Conservation (phyloP, 2,797 vertebrate genomes). For the Hydrolagus colliei region DNA sequence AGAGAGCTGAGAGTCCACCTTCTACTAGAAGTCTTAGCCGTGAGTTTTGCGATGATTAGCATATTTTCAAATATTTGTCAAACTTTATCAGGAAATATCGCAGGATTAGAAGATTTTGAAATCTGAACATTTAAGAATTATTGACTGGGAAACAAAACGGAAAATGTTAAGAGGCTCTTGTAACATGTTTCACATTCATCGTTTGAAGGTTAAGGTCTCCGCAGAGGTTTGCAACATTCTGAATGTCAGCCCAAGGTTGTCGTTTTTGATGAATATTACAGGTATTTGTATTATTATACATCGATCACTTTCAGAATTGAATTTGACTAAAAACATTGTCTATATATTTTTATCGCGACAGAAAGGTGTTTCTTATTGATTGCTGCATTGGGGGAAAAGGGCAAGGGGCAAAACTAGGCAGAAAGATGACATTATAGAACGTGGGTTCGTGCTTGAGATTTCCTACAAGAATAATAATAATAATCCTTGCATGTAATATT, state of each 20-base stretch:
- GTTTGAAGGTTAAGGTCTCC: background rate
- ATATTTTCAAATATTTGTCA: background rate
- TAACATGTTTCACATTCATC: background rate
- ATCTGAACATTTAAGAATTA: background rate
- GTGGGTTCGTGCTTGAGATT: background rate
- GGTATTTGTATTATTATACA: background rate
- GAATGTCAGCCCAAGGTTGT: background rate
- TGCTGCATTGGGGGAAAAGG: background rate
- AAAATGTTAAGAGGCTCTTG: background rate
- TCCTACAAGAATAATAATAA: too few species aligned
- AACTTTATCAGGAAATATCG: background rate
- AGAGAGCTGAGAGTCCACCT: background rate
- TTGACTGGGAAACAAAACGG: background rate
- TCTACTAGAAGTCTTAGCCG: background rate
- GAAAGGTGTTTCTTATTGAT: background rate
- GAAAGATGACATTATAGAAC: background rate
- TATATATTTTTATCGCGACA: background rate
- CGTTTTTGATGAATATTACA: background rate
- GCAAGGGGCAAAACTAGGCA: background rate
- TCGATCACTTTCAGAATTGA: too few species aligned
- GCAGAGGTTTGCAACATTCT: background rate
- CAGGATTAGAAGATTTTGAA: background rate
- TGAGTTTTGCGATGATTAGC: background rate
- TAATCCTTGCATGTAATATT: too few species aligned
- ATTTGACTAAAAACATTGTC: background rate